phyloP scores from a whole-genome alignment of 2,888 invertebrate genomes.

The Acronicta aceris region DNA sequence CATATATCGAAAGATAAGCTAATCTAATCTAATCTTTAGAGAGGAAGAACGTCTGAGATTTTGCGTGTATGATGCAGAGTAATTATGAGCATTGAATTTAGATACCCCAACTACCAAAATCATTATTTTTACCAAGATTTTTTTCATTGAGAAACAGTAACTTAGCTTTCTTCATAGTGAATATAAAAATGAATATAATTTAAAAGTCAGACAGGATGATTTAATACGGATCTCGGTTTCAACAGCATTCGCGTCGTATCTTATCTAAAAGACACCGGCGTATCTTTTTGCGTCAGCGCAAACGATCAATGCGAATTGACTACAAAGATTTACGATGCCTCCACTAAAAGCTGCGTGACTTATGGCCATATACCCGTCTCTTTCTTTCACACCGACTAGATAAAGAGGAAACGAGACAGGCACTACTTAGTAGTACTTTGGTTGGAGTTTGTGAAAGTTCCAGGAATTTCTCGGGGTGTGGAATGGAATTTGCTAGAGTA shows the following conservation, averaged over 20 bases:
- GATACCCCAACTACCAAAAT: no score
- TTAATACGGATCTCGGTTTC: conserved; percentile 22
- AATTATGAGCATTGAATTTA: no score
- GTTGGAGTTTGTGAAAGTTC: conserved; percentile 57
- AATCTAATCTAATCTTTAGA: no score
- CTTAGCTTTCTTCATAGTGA: background rate
- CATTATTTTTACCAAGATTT: no score
- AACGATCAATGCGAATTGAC: conserved; percentile 72
- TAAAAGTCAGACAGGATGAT: conserved; percentile 23
- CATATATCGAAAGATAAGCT: no score
- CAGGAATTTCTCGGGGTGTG: conserved; percentile 47
- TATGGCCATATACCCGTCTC: conserved; percentile 64
- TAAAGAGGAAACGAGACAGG: conserved; percentile 47
- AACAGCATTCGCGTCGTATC: conserved; percentile 33
- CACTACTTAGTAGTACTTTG: conserved; percentile 47
- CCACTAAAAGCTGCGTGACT: conserved; percentile 78
- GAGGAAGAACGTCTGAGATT: no score
- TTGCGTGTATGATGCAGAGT: no score
- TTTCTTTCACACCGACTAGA: conserved; percentile 44
- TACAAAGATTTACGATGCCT: conserved; percentile 77
- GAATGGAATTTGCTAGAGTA: conserved; percentile 47
- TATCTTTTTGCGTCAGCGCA: conserved; percentile 76
- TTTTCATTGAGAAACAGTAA: no score
- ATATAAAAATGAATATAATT: no score
- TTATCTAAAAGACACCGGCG: conserved; percentile 58